phyloP scores from a whole-genome alignment of 2,797 vertebrate species.

The Simalia tracyae region DNA sequence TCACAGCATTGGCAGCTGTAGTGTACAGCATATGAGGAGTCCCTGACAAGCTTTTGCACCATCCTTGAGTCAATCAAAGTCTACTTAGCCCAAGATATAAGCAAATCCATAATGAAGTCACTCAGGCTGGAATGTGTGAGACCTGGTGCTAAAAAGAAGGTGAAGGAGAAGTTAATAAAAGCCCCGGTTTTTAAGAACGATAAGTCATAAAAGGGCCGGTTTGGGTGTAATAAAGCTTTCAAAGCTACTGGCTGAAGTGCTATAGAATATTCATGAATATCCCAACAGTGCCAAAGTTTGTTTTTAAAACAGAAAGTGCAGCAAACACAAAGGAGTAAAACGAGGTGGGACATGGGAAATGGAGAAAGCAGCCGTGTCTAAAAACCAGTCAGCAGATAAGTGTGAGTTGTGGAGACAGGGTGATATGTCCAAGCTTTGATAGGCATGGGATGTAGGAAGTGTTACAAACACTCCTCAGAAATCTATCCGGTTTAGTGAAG shows the following conservation, averaged over 20 bases:
- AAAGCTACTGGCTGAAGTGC: not conserved
- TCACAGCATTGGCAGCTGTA: conserved; percentile 57
- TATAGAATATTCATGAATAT: not conserved
- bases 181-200: not conserved
- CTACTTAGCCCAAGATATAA: conserved; percentile 52
- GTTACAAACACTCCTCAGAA: too few relatives aligned
- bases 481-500: not conserved
- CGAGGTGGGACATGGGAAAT: not conserved
- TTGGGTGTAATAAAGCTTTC: not conserved
- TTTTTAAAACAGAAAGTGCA: not conserved
- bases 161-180: not conserved
- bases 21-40: conserved; percentile 68
- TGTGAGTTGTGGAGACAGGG: not conserved
- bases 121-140: not conserved
- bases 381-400: not conserved
- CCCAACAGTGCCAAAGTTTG: not conserved
- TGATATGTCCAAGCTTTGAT: conserved; percentile 33
- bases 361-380: not conserved
- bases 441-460: not conserved
- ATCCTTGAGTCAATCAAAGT: conserved; percentile 58
- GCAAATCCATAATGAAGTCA: conserved; percentile 38
- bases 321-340: not conserved
- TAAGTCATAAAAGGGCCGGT: too few relatives aligned
- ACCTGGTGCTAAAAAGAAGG: not conserved
- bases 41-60: conserved; percentile 58